Conservation (phyloP, 2,797 vertebrate species). For the Iguana delicatissima region DNA sequence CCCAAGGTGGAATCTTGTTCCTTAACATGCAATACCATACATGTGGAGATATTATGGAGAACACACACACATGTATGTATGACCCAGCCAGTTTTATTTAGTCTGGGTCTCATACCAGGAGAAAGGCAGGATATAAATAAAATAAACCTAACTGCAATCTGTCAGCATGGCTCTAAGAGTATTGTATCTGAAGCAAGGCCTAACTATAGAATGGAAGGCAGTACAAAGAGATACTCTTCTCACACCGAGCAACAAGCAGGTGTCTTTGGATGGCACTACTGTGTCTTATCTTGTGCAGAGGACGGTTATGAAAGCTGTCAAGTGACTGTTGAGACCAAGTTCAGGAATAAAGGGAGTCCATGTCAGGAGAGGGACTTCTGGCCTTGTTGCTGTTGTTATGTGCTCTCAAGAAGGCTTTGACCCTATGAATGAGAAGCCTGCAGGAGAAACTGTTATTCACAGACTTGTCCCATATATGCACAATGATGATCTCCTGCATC, state of each 20-base stretch:
- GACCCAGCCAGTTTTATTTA: not conserved
- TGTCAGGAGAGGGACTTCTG: not conserved
- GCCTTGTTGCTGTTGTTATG: not conserved
- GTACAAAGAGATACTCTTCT: not conserved
- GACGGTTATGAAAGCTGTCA: not conserved
- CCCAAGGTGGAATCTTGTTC: too few species aligned
- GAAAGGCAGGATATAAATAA: too few species aligned
- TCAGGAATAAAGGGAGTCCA: not conserved
- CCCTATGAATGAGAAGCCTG: too few species aligned
- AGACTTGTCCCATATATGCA: too few species aligned
- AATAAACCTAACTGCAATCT: not conserved
- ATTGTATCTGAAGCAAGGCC: not conserved
- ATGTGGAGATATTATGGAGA: too few species aligned
- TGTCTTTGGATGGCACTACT: not conserved
- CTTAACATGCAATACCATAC: too few species aligned
- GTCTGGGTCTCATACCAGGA: too few species aligned
- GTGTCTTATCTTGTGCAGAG: not conserved
- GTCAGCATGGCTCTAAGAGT: not conserved
- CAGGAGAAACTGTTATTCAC: too few species aligned
- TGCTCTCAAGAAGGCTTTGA: too few species aligned
- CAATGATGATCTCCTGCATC: too few species aligned
- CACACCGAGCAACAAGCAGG: not conserved
- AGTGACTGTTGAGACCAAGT: not conserved
- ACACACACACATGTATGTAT: too few species aligned
- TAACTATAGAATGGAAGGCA: not conserved